Conservation (phyloP, 1,140 invertebrate species). For the Littorina saxatilis region DNA sequence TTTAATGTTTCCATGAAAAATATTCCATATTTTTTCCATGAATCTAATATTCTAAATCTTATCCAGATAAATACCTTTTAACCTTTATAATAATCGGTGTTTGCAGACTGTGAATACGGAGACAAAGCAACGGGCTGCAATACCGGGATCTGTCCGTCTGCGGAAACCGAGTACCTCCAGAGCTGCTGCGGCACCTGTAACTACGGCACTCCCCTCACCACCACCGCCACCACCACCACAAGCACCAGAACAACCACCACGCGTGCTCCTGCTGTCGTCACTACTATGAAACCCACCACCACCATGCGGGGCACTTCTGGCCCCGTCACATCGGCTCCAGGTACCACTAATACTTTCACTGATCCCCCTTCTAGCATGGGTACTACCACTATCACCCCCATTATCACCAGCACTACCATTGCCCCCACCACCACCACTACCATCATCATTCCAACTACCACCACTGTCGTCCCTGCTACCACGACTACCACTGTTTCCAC, state of each 20-base stretch:
- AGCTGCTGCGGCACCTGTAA: slow-evolving; percentile 25
- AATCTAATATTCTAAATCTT: no score
- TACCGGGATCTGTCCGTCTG: slow-evolving; percentile 21
- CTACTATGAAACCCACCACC: not conserved
- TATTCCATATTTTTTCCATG: no score
- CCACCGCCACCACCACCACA: slow-evolving; percentile 26
- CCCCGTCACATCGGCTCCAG: no score
- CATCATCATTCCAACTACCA: not conserved
- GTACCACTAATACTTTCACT: no score
- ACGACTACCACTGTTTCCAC: not conserved
- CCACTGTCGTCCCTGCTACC: not conserved
- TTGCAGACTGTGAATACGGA: slow-evolving; percentile 60
- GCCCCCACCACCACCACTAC: no score
- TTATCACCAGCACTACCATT: no score
- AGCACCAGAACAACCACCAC: slow-evolving; percentile 11
- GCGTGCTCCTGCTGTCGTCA: not conserved
- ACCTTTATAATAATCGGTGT: no score
- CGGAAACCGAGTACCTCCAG: not conserved
- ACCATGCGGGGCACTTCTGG: slow-evolving; percentile 1
- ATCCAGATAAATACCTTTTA: no score
- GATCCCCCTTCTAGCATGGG: no score
- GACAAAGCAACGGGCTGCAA: slow-evolving; percentile 56
- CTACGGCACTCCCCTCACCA: slow-evolving; percentile 13
- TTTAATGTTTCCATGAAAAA: no score
- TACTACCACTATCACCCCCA: no score